Conservation (phyloP, 2,888 invertebrate species). For the Homarus gammarus region DNA sequence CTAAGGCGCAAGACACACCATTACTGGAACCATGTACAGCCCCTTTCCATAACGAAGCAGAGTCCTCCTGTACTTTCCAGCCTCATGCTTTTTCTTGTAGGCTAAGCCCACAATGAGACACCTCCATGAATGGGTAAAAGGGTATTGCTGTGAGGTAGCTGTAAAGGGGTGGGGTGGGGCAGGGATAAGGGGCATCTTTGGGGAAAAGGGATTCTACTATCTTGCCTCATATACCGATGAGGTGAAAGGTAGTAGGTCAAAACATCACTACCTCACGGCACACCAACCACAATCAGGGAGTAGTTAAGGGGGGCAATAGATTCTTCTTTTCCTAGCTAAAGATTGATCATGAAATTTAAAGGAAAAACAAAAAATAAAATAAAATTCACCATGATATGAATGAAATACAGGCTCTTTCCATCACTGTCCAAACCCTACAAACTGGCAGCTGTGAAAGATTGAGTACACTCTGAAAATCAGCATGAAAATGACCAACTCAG, state of each 20-base stretch:
- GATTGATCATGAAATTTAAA: conserved; percentile 61
- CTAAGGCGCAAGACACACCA: conserved; percentile 72
- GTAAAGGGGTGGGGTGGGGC: conserved; percentile 7
- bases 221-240: conserved; percentile 24
- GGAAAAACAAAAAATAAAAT: conserved; percentile 58
- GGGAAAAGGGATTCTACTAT: conserved; percentile 17
- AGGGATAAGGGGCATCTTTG: conserved; percentile 36
- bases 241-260: conserved; percentile 23
- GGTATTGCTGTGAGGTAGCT: conserved; percentile 56
- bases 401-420: conserved; percentile 67
- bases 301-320: conserved; percentile 51
- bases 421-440: conserved; percentile 65
- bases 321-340: conserved; percentile 65
- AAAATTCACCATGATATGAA: conserved; percentile 73
- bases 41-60: conserved; percentile 74
- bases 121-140: conserved; percentile 60
- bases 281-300: conserved; percentile 65
- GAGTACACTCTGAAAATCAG: conserved; percentile 69
- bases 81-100: conserved; percentile 79
- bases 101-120: conserved; percentile 67
- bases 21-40: conserved; percentile 71
- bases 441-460: conserved; percentile 55
- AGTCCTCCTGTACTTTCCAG: conserved; percentile 80
- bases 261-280: conserved; percentile 55
- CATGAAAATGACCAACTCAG: conserved; percentile 66